phyloP scores from a whole-genome alignment of 1,140 invertebrate genomes.

The Papilio polytes region DNA sequence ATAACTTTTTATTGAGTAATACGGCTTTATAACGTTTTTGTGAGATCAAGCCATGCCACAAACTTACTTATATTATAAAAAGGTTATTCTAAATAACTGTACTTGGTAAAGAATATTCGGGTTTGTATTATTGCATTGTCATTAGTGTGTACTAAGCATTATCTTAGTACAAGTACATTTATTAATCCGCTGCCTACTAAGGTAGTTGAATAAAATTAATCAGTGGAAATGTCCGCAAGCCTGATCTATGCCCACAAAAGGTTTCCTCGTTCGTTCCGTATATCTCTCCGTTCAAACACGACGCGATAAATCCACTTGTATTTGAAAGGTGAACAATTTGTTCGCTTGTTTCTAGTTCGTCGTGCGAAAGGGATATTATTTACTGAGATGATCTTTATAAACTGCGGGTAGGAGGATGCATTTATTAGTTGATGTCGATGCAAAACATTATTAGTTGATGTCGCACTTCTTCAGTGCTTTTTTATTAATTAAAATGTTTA shows the following conservation, averaged over 20 bases:
- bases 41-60: no score
- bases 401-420: slow-evolving; percentile 34
- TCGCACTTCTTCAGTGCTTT: neutral
- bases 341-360: slow-evolving; percentile 50
- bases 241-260: slow-evolving; percentile 44
- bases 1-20: neutral
- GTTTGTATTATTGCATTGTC: neutral
- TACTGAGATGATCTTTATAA: slow-evolving; percentile 48
- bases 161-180: slow-evolving; percentile 79
- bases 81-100: no score
- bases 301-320: slow-evolving; percentile 64
- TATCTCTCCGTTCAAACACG: slow-evolving; percentile 59
- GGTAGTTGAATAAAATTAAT: slow-evolving; percentile 38
- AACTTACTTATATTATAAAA: no score
- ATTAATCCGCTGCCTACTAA: slow-evolving; percentile 31
- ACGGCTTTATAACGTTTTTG: no score
- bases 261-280: slow-evolving; percentile 49
- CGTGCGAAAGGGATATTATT: slow-evolving; percentile 63
- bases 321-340: slow-evolving; percentile 70
- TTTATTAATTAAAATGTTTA: neutral
- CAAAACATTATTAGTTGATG: neutral
- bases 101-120: neutral
- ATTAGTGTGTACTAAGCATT: neutral
- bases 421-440: neutral
- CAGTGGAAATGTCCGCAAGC: slow-evolving; percentile 41